phyloP scores from a whole-genome alignment of 2,113 vertebrate genomes.

The Protobothrops flavoviridis region DNA sequence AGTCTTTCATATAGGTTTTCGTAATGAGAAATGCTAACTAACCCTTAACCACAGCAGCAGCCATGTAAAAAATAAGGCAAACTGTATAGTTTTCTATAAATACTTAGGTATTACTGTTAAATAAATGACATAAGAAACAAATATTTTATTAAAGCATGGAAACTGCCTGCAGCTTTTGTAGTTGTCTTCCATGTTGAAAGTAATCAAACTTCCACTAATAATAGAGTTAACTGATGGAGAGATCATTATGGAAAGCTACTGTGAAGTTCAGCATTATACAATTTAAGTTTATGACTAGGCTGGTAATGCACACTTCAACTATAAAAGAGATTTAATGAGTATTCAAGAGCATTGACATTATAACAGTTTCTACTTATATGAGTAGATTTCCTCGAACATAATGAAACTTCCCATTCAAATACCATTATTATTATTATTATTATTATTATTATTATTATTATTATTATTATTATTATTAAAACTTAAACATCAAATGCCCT shows the following conservation, averaged over 20 bases:
- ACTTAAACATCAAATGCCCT: neutral
- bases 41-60: constrained; percentile 23
- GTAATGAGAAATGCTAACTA: constrained; percentile 17
- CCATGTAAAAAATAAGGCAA: constrained; percentile 2
- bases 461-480: neutral
- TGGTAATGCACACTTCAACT: neutral
- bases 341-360: neutral
- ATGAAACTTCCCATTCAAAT: neutral
- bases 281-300: constrained; percentile 2
- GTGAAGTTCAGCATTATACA: neutral
- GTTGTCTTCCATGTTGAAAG: neutral
- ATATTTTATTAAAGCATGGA: neutral
- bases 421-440: neutral
- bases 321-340: neutral
- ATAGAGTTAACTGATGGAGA: neutral
- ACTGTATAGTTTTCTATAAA: neutral
- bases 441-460: neutral
- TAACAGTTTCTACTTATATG: neutral
- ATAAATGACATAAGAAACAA: neutral
- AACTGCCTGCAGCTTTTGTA: constrained; percentile 19
- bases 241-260: neutral
- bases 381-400: neutral
- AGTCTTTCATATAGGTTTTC: constrained; percentile 47
- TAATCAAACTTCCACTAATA: constrained; percentile 21
- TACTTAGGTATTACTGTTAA: constrained; percentile 28